These are phyloP conservation scores for Halictus ligatus DNA, from an alignment of 2,888 invertebrate genomes.

Conservation along the genomic window DNA sequence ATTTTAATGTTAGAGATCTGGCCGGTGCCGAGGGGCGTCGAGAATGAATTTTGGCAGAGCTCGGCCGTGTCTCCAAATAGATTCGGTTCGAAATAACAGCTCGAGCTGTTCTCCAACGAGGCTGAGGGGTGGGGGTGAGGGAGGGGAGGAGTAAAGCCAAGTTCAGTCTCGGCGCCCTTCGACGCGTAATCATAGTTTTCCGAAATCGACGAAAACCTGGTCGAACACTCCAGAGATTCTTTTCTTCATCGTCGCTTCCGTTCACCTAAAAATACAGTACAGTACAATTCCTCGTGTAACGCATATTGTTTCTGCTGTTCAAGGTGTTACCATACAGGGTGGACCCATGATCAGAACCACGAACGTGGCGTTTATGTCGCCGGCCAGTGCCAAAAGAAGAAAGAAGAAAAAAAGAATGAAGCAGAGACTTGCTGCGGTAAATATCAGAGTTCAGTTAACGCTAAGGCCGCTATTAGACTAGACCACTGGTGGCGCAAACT, in stretches of 20 bases:
- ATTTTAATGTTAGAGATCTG: constrained; percentile 61
- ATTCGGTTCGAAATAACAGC: constrained; percentile 72
- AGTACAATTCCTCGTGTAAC: constrained; percentile 21
- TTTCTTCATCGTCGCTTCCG: constrained; percentile 4
- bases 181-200: constrained; percentile 26
- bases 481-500: too few relatives aligned
- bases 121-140: neutral
- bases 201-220: constrained; percentile 6
- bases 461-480: neutral
- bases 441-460: neutral
- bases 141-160: constrained; percentile 48
- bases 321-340: constrained; percentile 83
- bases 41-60: constrained; percentile 71
- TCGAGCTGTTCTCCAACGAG: constrained; percentile 41
- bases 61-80: constrained; percentile 73
- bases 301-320: constrained; percentile 50
- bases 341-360: constrained; percentile 80
- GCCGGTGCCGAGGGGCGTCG: constrained; percentile 32
- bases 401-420: constrained; percentile 83
- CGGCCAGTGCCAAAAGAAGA: constrained; percentile 77
- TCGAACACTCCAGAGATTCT: constrained; percentile 3
- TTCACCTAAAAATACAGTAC: neutral
- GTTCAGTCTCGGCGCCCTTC: constrained; percentile 57
- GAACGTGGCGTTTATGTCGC: constrained; percentile 70
- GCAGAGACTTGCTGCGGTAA: constrained; percentile 79